phyloP scores from a whole-genome alignment of 2,113 vertebrate genomes.

The Ptilonorhynchus violaceus region DNA sequence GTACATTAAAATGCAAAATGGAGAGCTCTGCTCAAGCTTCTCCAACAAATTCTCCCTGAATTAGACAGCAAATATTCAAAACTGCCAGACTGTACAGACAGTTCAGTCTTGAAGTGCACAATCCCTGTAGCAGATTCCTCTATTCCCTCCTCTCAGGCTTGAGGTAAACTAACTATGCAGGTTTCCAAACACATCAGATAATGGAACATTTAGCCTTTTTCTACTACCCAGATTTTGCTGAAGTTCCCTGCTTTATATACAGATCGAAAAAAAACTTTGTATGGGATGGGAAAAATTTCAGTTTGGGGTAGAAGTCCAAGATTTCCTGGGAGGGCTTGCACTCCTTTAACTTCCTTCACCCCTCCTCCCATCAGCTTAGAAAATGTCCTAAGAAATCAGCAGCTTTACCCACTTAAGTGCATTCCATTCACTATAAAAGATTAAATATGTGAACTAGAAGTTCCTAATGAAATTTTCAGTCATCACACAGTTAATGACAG shows the following conservation, averaged over 20 bases:
- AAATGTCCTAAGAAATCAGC: neutral
- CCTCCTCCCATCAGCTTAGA: neutral
- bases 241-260: neutral
- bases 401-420: neutral
- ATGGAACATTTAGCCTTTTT: neutral
- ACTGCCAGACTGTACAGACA: neutral
- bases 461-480: neutral
- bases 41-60: neutral
- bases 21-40: neutral
- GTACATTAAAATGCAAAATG: neutral
- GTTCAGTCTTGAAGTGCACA: neutral
- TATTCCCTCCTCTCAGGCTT: neutral
- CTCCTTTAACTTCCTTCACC: neutral
- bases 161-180: neutral
- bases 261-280: neutral
- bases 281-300: neutral
- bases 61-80: neutral
- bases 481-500: neutral
- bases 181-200: neutral
- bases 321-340: neutral
- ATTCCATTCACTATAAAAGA: neutral
- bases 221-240: neutral
- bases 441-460: neutral
- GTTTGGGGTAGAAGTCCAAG: neutral
- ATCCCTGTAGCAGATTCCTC: neutral